These are phyloP conservation scores for Rafetus swinhoei DNA, from an alignment of 2,113 vertebrate species.

Conservation along the genomic window DNA sequence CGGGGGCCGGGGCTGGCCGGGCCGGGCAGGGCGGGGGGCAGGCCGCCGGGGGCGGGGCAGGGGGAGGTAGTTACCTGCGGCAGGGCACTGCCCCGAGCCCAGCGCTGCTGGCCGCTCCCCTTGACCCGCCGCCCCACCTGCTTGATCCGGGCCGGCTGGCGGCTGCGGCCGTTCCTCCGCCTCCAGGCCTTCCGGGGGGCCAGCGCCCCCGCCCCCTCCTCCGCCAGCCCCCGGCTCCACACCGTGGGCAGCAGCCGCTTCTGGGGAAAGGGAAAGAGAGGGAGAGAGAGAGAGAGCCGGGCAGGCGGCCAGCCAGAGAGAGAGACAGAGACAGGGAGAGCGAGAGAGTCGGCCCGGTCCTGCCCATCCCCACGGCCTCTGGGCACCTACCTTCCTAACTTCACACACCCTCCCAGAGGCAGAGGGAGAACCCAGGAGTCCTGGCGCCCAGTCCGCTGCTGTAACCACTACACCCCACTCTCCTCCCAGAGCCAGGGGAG, in stretches of 20 bases:
- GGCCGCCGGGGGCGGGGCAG: background rate
- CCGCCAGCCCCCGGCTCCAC: slow-evolving; percentile 45
- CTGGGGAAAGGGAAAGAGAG: slow-evolving; percentile 50
- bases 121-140: slow-evolving; percentile 16
- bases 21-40: background rate
- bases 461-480: background rate
- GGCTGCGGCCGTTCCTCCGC: slow-evolving; percentile 34
- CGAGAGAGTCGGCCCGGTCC: background rate
- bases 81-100: background rate
- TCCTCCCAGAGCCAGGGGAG: background rate
- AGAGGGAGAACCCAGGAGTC: no score
- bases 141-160: slow-evolving; percentile 19
- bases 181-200: slow-evolving; percentile 34
- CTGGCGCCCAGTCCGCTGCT: background rate
- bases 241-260: slow-evolving; percentile 70
- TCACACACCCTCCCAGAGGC: background rate
- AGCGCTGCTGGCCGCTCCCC: slow-evolving; percentile 9
- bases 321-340: background rate
- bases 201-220: slow-evolving; percentile 4
- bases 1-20: background rate
- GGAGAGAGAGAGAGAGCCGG: slow-evolving; percentile 10
- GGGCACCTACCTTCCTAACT: background rate
- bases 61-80: background rate
- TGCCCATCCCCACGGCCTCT: background rate
- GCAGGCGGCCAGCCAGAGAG: background rate